Percentiles rank a stretch among this genome's conserved stretches.
Evolutionary conservation across 2,888 invertebrate genomes (phyloP).

Genomic region (Hirtodrosophila trivittata): DNA sequence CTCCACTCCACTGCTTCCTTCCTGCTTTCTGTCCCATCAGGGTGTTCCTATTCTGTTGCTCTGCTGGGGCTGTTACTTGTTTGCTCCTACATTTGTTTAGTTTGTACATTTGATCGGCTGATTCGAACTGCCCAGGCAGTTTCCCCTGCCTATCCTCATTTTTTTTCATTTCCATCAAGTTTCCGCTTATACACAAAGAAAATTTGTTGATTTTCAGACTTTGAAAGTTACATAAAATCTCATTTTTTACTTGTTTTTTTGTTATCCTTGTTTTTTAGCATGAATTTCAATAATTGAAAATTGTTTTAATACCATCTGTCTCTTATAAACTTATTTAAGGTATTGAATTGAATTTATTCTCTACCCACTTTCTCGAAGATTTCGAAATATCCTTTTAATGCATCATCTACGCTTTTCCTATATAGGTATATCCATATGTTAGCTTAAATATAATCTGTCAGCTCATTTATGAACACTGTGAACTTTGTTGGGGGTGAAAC

Average conservation of each 20-base stretch:
- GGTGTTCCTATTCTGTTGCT: constrained; percentile 12
- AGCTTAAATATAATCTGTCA: too few relatives aligned
- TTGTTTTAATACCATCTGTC: too few relatives aligned
- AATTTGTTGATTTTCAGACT: constrained; percentile 1
- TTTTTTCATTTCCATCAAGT: constrained; percentile 7
- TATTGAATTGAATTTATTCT: too few relatives aligned
- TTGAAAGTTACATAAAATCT: too few relatives aligned
- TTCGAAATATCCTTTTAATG: too few relatives aligned
- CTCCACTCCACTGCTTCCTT: background rate
- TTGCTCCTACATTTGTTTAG: constrained; percentile 55
- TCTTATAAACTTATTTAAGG: too few relatives aligned
- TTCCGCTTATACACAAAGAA: constrained; percentile 6
- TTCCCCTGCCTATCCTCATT: background rate
- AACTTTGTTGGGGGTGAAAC: background rate
- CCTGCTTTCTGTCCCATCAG: background rate
- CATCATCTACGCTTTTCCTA: too few relatives aligned
- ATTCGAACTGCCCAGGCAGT: constrained; percentile 10
- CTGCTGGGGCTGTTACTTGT: constrained; percentile 40
- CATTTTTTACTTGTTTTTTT: background rate
- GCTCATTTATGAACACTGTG: too few relatives aligned
- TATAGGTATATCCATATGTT: too few relatives aligned
- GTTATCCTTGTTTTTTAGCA: background rate
- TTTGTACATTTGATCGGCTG: constrained; percentile 64
- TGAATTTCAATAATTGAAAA: background rate
- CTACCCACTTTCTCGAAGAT: too few relatives aligned